Percentiles rank a stretch among this genome's conserved stretches.
These are phyloP conservation scores for Polyergus mexicanus DNA, from an alignment of 1,140 invertebrate genomes.

Conservation along the genomic window DNA sequence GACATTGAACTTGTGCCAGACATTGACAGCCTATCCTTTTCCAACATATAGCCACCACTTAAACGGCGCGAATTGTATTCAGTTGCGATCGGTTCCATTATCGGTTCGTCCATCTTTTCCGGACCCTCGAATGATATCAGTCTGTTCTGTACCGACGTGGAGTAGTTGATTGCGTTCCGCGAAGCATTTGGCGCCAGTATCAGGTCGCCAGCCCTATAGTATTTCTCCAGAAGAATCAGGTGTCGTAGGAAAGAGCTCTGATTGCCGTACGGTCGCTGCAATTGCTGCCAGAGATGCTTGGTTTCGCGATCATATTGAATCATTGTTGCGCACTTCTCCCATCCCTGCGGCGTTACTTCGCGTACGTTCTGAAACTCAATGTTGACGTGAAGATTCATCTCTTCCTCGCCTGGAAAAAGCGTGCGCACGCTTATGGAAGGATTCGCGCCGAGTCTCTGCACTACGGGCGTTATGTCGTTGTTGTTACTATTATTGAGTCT, in stretches of 20 bases:
- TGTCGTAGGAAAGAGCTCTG: slow-evolving; percentile 94
- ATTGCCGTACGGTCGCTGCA: slow-evolving; percentile 94
- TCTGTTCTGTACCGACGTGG: slow-evolving; percentile 92
- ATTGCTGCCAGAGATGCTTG: slow-evolving; percentile 92
- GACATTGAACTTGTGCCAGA: slow-evolving; percentile 54
- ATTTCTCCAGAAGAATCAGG: slow-evolving; percentile 93
- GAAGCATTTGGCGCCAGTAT: slow-evolving; percentile 91
- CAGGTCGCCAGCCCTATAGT: slow-evolving; percentile 92
- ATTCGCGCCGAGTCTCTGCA: slow-evolving; percentile 89
- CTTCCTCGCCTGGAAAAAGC: slow-evolving; percentile 92
- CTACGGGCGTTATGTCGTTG: slow-evolving; percentile 84
- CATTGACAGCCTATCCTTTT: slow-evolving; percentile 72
- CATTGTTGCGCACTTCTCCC: slow-evolving; percentile 92
- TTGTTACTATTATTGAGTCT: slow-evolving; percentile 65
- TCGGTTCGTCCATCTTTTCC: slow-evolving; percentile 84
- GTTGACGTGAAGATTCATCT: slow-evolving; percentile 91
- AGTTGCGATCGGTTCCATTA: slow-evolving; percentile 79
- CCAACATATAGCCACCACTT: slow-evolving; percentile 80
- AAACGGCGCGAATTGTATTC: slow-evolving; percentile 81
- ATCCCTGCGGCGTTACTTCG: slow-evolving; percentile 91
- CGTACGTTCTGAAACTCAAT: slow-evolving; percentile 90
- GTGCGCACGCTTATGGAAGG: slow-evolving; percentile 93
- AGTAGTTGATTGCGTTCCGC: slow-evolving; percentile 91
- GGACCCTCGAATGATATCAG: slow-evolving; percentile 91
- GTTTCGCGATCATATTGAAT: slow-evolving; percentile 94